Percentiles rank a stretch among this genome's conserved stretches.
Conservation (phyloP, 1,140 invertebrate genomes). For the Neodiprion virginianus region DNA sequence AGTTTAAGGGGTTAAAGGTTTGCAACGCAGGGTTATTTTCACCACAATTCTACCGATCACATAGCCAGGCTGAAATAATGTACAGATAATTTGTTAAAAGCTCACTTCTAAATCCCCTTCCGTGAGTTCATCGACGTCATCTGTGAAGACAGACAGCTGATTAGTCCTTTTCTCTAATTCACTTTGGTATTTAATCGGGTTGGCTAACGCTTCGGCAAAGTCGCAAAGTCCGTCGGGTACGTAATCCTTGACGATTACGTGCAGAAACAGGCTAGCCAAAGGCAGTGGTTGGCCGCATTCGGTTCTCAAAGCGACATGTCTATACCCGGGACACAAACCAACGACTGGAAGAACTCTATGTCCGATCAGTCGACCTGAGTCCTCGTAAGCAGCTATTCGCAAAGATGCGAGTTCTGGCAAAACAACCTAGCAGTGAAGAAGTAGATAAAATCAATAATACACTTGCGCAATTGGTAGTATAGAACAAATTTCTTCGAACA, state of each 20-base stretch:
- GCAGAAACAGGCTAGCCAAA: slow-evolving; percentile 88
- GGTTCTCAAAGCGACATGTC: slow-evolving; percentile 85
- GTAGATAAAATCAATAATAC: slow-evolving; percentile 22
- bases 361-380: slow-evolving; percentile 91
- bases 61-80: slow-evolving; percentile 10
- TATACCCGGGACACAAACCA: slow-evolving; percentile 93
- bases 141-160: slow-evolving; percentile 89
- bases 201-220: slow-evolving; percentile 95
- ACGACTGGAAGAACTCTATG: slow-evolving; percentile 96
- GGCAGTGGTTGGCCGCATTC: slow-evolving; percentile 95
- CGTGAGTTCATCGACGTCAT: slow-evolving; percentile 71
- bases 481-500: background rate
- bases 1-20: background rate
- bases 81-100: slow-evolving; percentile 19
- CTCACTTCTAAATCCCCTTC: slow-evolving; percentile 57
- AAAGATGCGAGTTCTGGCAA: slow-evolving; percentile 96
- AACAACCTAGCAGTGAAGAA: slow-evolving; percentile 76
- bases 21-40: background rate
- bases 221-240: slow-evolving; percentile 94
- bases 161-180: slow-evolving; percentile 91
- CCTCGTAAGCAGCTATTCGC: slow-evolving; percentile 96
- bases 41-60: background rate
- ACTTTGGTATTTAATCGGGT: slow-evolving; percentile 97
- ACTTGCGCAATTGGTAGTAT: background rate
- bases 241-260: slow-evolving; percentile 95